phyloP scores from a whole-genome alignment of 2,888 invertebrate genomes.

The Cataglyphis cursor region DNA sequence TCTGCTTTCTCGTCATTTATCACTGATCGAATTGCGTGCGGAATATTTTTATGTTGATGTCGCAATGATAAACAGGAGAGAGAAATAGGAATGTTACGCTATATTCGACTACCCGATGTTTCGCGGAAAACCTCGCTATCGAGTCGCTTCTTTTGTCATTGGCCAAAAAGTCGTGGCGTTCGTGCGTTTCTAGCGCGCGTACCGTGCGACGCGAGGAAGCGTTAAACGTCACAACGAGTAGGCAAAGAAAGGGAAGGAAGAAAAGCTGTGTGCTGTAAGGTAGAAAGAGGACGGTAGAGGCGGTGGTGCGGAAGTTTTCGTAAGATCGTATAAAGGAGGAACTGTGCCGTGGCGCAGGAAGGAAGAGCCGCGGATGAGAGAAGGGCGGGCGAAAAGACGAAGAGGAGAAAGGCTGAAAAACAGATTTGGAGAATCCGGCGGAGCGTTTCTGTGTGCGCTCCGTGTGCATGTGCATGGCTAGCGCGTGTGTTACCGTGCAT shows the following conservation, averaged over 20 bases:
- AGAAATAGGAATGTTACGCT: constrained; percentile 3
- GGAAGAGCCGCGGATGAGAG: constrained; percentile 40
- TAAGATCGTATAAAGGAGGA: constrained; percentile 71
- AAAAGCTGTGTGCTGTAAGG: constrained; percentile 66
- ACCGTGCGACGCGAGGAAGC: constrained; percentile 41
- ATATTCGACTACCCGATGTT: constrained; percentile 6
- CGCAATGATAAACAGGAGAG: not conserved
- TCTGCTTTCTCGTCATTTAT: constrained; percentile 10
- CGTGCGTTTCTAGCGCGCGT: constrained; percentile 32
- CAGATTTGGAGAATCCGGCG: constrained; percentile 58
- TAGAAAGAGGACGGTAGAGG: constrained; percentile 48
- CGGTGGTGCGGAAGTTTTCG: constrained; percentile 70
- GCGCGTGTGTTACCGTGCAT: constrained; percentile 34
- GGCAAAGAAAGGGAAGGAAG: constrained; percentile 59
- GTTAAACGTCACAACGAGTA: constrained; percentile 58
- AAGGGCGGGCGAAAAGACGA: not conserved
- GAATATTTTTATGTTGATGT: not conserved
- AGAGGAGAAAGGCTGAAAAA: constrained; percentile 54
- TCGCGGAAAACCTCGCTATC: not conserved
- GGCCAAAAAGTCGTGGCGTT: constrained; percentile 59
- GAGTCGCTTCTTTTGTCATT: constrained; percentile 54
- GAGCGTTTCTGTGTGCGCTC: constrained; percentile 54
- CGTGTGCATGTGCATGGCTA: constrained; percentile 17
- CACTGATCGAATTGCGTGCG: constrained; percentile 25
- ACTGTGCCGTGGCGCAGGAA: constrained; percentile 48